Evolutionary conservation across 1,140 invertebrate species (phyloP).

Genomic region (Aleiodes sp.): DNA sequence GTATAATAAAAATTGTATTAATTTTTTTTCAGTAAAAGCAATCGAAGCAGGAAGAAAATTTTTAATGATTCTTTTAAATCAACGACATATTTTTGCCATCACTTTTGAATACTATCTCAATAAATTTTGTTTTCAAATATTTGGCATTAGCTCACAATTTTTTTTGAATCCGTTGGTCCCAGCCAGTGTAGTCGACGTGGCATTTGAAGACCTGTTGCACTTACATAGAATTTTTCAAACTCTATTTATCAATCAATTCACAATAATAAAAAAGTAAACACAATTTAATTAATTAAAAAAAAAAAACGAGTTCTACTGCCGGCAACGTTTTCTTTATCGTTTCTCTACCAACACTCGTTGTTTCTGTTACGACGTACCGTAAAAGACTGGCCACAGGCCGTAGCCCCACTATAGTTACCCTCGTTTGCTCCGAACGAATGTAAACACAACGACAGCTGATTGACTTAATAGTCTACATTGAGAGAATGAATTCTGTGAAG

Average conservation of each 20-base stretch:
- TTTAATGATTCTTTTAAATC: neutral
- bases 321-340: too few relatives aligned
- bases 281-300: too few relatives aligned
- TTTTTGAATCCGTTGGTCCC: slow-evolving; percentile 2
- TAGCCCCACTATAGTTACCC: slow-evolving; percentile 42
- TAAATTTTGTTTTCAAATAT: neutral
- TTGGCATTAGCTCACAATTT: slow-evolving; percentile 8
- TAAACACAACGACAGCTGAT: slow-evolving; percentile 34
- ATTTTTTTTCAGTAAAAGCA: too few relatives aligned
- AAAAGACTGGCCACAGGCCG: slow-evolving; percentile 47
- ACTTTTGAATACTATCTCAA: neutral
- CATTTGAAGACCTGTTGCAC: slow-evolving; percentile 26
- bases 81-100: neutral
- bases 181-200: neutral
- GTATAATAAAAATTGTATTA: too few relatives aligned
- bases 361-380: slow-evolving; percentile 42
- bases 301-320: too few relatives aligned
- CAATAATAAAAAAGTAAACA: neutral
- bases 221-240: neutral
- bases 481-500: too few relatives aligned
- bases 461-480: slow-evolving; percentile 17
- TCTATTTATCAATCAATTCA: neutral
- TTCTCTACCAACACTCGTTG: slow-evolving; percentile 16
- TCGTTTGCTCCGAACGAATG: slow-evolving; percentile 37
- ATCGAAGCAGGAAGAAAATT: too few relatives aligned